Conservation (phyloP, 2,888 invertebrate species). For the Ectropis crepuscularia region DNA sequence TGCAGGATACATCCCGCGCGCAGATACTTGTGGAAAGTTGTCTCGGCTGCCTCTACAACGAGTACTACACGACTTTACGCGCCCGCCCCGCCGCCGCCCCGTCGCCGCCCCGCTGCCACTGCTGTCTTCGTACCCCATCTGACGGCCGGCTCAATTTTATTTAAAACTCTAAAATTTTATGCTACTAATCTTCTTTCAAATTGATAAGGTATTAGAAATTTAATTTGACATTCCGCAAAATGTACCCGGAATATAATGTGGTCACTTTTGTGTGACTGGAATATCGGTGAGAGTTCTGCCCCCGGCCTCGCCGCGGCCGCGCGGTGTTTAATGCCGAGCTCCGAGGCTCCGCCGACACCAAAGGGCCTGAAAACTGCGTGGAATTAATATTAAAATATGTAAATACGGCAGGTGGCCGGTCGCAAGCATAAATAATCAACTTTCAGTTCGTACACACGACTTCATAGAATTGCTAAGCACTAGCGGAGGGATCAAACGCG, state of each 20-base stretch:
- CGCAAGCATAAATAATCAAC: conserved; percentile 10
- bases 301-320: no score
- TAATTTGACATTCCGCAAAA: conserved; percentile 28
- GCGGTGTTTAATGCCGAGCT: background rate
- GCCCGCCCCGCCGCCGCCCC: no score
- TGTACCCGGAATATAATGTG: background rate
- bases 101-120: no score
- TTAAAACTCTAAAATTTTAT: conserved; percentile 6
- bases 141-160: conserved; percentile 8
- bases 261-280: no score
- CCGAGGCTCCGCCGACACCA: background rate
- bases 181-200: conserved; percentile 11
- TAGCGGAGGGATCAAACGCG: conserved; percentile 18
- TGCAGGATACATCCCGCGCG: no score
- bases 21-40: no score
- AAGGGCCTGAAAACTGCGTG: conserved; percentile 11
- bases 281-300: no score
- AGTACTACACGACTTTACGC: no score
- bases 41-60: no score
- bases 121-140: background rate
- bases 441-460: conserved; percentile 4
- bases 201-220: conserved; percentile 23
- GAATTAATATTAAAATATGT: conserved; percentile 23
- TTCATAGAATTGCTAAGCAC: conserved; percentile 25
- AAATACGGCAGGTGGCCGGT: conserved; percentile 13